These are phyloP conservation scores for Myzus persicae DNA, from an alignment of 1,140 invertebrate species.

Conservation along the genomic window DNA sequence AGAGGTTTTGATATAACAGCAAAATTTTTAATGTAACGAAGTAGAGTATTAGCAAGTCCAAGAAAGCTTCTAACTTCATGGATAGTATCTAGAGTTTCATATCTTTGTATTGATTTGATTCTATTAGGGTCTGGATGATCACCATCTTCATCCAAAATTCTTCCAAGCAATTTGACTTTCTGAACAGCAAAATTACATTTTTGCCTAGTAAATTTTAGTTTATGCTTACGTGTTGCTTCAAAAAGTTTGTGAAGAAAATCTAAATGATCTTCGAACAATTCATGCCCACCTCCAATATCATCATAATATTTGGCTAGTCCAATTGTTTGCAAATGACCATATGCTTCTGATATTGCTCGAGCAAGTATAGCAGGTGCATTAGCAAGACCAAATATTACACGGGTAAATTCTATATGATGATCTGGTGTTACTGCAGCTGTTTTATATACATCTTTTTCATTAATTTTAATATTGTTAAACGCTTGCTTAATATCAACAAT, in stretches of 20 bases:
- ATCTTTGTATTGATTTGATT: neutral
- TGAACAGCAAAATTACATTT: conserved; percentile 1
- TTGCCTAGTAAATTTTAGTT: neutral
- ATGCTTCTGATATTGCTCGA: neutral
- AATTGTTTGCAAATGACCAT: neutral
- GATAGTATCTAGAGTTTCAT: neutral
- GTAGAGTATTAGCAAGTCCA: conserved; percentile 6
- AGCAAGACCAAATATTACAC: conserved; percentile 9
- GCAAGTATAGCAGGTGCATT: neutral
- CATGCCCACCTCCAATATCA: neutral
- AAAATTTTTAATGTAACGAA: neutral
- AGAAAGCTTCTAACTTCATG: conserved; percentile 19
- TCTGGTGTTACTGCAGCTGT: conserved; percentile 27
- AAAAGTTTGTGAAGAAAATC: neutral
- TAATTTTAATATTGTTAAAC: conserved; percentile 15
- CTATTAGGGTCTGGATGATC: neutral
- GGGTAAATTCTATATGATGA: neutral
- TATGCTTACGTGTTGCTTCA: conserved; percentile 26
- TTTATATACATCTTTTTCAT: conserved; percentile 18
- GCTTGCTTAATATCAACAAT: neutral
- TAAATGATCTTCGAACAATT: conserved; percentile 1
- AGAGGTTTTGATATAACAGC: neutral
- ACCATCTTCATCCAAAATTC: neutral
- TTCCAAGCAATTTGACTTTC: neutral
- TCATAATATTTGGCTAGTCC: conserved; percentile 29